Evolutionary conservation across 2,888 invertebrate genomes (phyloP).

Genomic region (Tetropium fuscum): DNA sequence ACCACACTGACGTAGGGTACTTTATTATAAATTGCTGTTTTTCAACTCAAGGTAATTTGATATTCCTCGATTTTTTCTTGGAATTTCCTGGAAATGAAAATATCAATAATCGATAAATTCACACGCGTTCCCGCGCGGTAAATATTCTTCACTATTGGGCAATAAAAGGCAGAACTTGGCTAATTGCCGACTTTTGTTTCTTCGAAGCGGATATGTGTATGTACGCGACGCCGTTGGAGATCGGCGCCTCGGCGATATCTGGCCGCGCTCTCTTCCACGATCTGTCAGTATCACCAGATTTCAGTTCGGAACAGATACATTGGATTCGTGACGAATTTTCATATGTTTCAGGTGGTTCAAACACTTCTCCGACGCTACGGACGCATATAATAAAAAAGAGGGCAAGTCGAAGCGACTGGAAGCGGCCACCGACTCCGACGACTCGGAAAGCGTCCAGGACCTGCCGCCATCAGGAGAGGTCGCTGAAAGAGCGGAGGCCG

Average conservation of each 20-base stretch:
- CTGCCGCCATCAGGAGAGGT: constrained; percentile 37
- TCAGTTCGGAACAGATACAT: background rate
- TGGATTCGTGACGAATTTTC: background rate
- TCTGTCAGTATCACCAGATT: constrained; percentile 4
- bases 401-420: constrained; percentile 57
- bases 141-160: background rate
- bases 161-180: constrained; percentile 14
- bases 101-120: too few relatives aligned
- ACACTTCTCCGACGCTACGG: constrained; percentile 51
- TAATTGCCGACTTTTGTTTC: constrained; percentile 20
- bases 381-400: constrained; percentile 54
- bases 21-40: too few relatives aligned
- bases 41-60: too few relatives aligned
- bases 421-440: constrained; percentile 44
- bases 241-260: constrained; percentile 15
- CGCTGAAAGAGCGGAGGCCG: constrained; percentile 37
- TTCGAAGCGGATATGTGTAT: constrained; percentile 18
- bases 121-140: background rate
- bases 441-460: constrained; percentile 41
- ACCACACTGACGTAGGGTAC: too few relatives aligned
- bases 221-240: constrained; percentile 13
- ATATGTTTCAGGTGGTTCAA: constrained; percentile 49
- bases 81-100: too few relatives aligned
- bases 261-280: constrained; percentile 2
- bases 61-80: too few relatives aligned